Evolutionary conservation across 2,797 vertebrate genomes (phyloP), one percentile per base, ranked within the genome.

Genomic region (Diplodus puntazzo): DNA sequence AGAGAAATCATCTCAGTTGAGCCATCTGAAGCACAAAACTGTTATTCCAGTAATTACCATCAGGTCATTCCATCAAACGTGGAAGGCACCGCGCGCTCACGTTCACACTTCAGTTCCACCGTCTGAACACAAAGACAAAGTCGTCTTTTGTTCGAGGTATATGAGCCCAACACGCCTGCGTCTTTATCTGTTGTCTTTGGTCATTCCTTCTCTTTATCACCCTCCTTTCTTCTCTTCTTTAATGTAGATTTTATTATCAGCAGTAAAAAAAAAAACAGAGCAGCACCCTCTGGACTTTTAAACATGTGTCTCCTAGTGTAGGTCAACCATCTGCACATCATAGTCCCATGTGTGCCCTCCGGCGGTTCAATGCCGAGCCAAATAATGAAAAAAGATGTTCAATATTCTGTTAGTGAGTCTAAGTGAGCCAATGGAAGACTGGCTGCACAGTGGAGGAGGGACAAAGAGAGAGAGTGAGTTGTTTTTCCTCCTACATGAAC

Each of bases 11-110:
- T 62, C 68, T 30, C 45, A n/a, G 23, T 16, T 20, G 65, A 12
- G 55, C 57, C 57, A 50, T 79, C 66, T 34, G 43, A 46, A 70
- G 64, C 57, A 25, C 54, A 21, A 59, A 63, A 48, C 0, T 1
- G 46, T 64, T 66, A 20, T 72, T 71, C 46, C 46, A 65, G 69
- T 75, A 79, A 82, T 71, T 70, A 78, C 68, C 49, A 64, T 49
- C 11, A 64, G 73, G 69, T 30, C 48, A 52, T 73, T 81, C 61
- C 17, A 57, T 39, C 42, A 18, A 14, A 27, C 69, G 63, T 73
- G 45, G 55, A 18, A 49, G 46, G 61, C 54, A 4, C 14, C 1
- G 2, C n/a, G n/a, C 60, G 25, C 60, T 34, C 9, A 3, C 5
- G 0, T 10, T 20, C 45, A 42, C 52, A 25, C 34, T 58, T 20